A percentile compares a stretch with the other conserved stretches of the same genome.
Conservation (phyloP, 2,113 vertebrate species). For the Acanthochromis polyacanthus region DNA sequence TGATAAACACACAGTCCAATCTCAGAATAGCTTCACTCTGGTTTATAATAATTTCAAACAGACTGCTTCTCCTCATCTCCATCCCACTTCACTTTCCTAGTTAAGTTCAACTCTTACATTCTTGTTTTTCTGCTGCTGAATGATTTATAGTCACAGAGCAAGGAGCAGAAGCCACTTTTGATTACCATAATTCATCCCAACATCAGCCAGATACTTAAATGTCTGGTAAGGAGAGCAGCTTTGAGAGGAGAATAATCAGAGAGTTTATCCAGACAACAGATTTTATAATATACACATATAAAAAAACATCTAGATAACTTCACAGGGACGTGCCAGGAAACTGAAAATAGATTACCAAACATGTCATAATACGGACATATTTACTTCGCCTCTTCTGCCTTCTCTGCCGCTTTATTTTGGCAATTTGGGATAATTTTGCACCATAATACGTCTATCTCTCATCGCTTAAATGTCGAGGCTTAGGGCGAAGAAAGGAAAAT, state of each 20-base stretch:
- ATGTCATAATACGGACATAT: neutral
- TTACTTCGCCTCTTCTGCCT: neutral
- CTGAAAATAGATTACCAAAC: neutral
- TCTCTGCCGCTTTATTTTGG: constrained; percentile 1
- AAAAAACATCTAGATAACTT: neutral
- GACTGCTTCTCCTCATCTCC: neutral
- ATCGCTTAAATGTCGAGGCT: constrained; percentile 57
- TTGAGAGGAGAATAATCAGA: neutral
- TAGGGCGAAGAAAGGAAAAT: constrained; percentile 47
- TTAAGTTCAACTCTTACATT: neutral
- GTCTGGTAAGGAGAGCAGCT: constrained; percentile 3
- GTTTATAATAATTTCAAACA: constrained; percentile 24
- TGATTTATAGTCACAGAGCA: constrained; percentile 27
- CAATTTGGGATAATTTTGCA: neutral
- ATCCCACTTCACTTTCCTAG: neutral
- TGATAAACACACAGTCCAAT: constrained; percentile 37
- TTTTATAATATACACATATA: neutral
- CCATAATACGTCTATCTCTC: constrained; percentile 46
- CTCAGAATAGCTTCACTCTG: neutral
- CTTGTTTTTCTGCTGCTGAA: constrained; percentile 13
- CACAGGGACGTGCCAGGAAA: neutral
- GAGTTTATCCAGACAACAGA: neutral
- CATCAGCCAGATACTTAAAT: constrained; percentile 14
- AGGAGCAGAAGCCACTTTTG: constrained; percentile 2
- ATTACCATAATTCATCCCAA: constrained; percentile 17